A percentile compares a stretch with the other conserved stretches of the same genome.
Conservation (phyloP, 2,797 vertebrate species). For the Threskiornis aethiopicus region DNA sequence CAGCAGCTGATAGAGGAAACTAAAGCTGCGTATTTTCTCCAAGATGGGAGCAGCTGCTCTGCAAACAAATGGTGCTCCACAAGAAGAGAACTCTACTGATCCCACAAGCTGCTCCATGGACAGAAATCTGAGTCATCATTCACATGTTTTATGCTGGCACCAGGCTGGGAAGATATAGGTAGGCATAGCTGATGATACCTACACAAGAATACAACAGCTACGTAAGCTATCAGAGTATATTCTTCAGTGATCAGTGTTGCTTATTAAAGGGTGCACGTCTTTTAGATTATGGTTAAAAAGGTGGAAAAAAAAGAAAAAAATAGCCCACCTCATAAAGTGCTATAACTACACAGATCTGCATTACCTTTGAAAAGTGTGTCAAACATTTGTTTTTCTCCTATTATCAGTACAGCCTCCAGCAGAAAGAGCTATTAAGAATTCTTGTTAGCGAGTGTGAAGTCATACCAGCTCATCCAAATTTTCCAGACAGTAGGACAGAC, state of each 20-base stretch:
- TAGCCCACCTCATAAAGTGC: neutral
- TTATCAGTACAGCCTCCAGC: neutral
- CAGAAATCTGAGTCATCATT: slow-evolving; percentile 23
- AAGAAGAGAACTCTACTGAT: slow-evolving; percentile 3
- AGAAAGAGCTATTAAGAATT: neutral
- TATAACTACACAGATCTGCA: neutral
- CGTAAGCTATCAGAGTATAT: neutral
- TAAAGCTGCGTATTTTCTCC: neutral
- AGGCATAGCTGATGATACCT: neutral
- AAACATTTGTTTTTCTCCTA: neutral
- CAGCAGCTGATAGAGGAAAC: slow-evolving; percentile 6
- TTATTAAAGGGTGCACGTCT: neutral
- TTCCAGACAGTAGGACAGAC: neutral
- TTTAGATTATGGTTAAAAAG: neutral
- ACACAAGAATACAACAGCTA: neutral
- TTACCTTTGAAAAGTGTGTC: neutral
- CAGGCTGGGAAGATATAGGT: neutral
- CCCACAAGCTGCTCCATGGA: neutral
- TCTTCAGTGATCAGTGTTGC: neutral
- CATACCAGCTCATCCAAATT: neutral
- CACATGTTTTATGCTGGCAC: neutral
- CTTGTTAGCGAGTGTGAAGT: neutral
- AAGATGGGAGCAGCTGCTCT: slow-evolving; percentile 33
- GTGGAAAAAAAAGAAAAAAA: accelerated
- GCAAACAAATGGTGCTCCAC: slow-evolving; percentile 22